Base-by-base conservation (phyloP, 30 jellyfish, hydroid and myxozoan species). In the Aurelia aurita complex sp. Pacific region DNA sequence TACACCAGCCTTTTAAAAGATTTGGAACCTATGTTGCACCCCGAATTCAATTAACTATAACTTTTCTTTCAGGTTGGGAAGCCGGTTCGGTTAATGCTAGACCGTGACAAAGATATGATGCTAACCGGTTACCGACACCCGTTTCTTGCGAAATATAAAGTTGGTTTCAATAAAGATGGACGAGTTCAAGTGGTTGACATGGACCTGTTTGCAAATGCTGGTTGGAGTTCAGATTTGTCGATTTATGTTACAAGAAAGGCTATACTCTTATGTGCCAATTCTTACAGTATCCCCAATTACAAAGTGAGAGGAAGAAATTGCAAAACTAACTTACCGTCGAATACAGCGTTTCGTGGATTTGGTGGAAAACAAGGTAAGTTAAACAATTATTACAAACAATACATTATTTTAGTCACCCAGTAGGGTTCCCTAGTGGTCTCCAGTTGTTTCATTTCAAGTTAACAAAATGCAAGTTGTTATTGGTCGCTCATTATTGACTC, bases 331-430 rank as follows among this genome's bases (percentile, higher is more conserved):
- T 40, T 79, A 10, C 53, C 88, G 12, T 79, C 88, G 18, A 79
- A 79, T 46, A 79, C 88, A 34, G 88, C 88, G 14, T 79, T 63
- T 46, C 79, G 88, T 55, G 88, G 88, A 0, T 79, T 79, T 67
- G 88, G 88, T 35, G 15, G 69, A 8, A 36, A 18, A 33, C 88
- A 79, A 79, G 69, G 88, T 79, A 76, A 1, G 0, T 68, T 14
- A 35, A 16, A 36, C 12, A 23, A 0, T 23, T n/a, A 33, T 67
- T 67, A 12, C 50, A 38, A 23, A 23, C 29, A 23, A 23, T 23
- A 23, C 29, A 23, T 23, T 0, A 23, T 23, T 23, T 23, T 23
- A 23, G 29, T 23, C 29, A 23, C 29, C 29, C 29, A 23, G 29
- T 23, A 23, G 29, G 29, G 29, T 23, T 23, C 29, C 29, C 29